Evolutionary conservation across 2,113 vertebrate species (phyloP).

Genomic region (Actinemys pallida): DNA sequence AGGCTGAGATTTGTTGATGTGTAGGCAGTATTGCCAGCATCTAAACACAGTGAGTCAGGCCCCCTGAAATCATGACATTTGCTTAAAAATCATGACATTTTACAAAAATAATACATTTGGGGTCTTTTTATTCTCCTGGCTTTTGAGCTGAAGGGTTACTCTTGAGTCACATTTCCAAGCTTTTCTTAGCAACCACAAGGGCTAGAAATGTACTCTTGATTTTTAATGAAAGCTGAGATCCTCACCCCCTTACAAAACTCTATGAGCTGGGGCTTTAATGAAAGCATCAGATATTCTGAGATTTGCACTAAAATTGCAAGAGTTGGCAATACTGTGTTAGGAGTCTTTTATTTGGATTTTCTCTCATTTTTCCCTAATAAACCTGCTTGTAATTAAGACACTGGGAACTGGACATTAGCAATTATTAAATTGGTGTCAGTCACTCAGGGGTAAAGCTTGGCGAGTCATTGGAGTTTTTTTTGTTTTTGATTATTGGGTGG

Average conservation of each 20-base stretch:
- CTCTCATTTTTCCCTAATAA: not conserved
- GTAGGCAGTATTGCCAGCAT: not conserved
- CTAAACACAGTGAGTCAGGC: not conserved
- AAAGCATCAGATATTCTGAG: not conserved
- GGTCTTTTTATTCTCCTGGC: not conserved
- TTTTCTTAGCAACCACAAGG: not conserved
- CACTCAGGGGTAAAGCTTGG: not conserved
- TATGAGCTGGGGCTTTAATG: not conserved
- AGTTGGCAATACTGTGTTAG: not conserved
- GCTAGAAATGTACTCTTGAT: not conserved
- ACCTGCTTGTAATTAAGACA: not conserved
- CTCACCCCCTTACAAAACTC: not conserved
- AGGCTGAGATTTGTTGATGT: not conserved
- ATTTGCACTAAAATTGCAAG: not conserved
- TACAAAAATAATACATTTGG: not conserved
- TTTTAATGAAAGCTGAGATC: not conserved
- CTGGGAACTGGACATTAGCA: not conserved
- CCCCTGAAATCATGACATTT: not conserved
- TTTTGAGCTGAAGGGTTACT: not conserved
- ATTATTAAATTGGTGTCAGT: not conserved
- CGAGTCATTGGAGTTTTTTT: too few relatives aligned
- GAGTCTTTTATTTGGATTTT: not conserved
- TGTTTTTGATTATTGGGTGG: too few relatives aligned
- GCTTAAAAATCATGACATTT: not conserved
- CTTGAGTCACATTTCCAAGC: fast-evolving